phyloP scores from a whole-genome alignment of 2,888 invertebrate species.

The Tetragonula carbonaria region DNA sequence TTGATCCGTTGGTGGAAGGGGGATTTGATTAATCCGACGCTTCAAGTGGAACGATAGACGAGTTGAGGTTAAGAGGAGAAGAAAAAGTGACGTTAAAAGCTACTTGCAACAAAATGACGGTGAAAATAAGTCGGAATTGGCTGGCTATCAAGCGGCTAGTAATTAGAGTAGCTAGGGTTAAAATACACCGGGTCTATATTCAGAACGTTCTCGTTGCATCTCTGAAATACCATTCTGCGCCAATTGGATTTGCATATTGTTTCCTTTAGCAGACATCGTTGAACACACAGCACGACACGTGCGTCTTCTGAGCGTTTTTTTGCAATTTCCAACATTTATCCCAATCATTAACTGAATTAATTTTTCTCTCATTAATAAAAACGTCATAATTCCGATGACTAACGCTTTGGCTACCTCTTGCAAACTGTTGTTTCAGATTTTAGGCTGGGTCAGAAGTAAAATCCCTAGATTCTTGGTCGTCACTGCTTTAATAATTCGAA shows the following conservation, averaged over 20 bases:
- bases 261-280: constrained; percentile 7
- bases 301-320: neutral
- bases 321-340: neutral
- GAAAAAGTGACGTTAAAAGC: constrained; percentile 20
- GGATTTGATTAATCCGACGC: neutral
- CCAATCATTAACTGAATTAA: no score
- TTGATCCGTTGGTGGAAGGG: neutral
- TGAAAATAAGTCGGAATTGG: constrained; percentile 58
- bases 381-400: neutral
- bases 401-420: neutral
- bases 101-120: constrained; percentile 34
- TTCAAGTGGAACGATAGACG: neutral
- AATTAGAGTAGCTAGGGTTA: constrained; percentile 52
- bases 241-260: constrained; percentile 23
- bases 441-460: neutral
- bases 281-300: neutral
- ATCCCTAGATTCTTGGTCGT: neutral
- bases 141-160: constrained; percentile 46
- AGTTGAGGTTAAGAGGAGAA: neutral
- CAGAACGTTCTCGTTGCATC: constrained; percentile 29
- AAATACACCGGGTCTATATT: constrained; percentile 53
- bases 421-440: neutral
- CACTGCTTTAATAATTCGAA: neutral
- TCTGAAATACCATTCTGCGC: constrained; percentile 9
- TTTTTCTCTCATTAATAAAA: neutral